Base-by-base conservation (phyloP, 2,113 vertebrate genomes). In the Lamprotornis superbus region DNA sequence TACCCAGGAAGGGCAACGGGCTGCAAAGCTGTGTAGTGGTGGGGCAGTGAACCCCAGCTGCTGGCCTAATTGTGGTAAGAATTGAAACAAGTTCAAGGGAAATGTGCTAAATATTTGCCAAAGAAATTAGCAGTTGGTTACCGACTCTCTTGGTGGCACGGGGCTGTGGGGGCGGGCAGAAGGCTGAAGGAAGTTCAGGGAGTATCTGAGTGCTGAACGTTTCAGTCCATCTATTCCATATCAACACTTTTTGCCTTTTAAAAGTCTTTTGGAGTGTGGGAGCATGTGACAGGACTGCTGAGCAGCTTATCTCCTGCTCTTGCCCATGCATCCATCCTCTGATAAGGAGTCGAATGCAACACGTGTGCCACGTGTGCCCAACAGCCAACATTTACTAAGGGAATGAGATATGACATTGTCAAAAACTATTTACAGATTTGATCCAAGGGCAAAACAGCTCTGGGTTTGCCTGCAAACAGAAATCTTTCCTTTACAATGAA, bases 311-410 rank as follows among this genome's bases (percentile, higher is more conserved):
- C 93, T 94, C 85, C 77, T 0, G 0, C 90, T 93, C 71, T 60
- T 80, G 37, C 85, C 63, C 68, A 49, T 31, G 11, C 60, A 39
- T 67, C 93, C 93, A 56, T 86, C 40, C 87, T 77, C 90, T 92
- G 95, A 97, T 96, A 96, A 97, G 93, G 60, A 95, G 85, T 81
- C 20, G 15, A 91, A 94, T 56, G 63, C 83, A 88, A 94, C 79
- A 85, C 7, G 0, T 80, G 59, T 79, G 87, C 90, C 13, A 52
- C 73, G 86, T 92, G 88, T 90, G 85, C 92, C 71, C 71, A 92
- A 89, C 83, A 92, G 88, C 79, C 82, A 92, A 91, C 73, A 30
- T 96, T 95, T 94, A 87, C 93, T 92, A 87, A 83, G 85, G 0
- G 21, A 95, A 88, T 90, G 92, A 96, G 95, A 93, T 86, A 92